These are phyloP conservation scores for Sardinella longiceps DNA, from an alignment of 2,797 vertebrate species.

Conservation along the genomic window DNA sequence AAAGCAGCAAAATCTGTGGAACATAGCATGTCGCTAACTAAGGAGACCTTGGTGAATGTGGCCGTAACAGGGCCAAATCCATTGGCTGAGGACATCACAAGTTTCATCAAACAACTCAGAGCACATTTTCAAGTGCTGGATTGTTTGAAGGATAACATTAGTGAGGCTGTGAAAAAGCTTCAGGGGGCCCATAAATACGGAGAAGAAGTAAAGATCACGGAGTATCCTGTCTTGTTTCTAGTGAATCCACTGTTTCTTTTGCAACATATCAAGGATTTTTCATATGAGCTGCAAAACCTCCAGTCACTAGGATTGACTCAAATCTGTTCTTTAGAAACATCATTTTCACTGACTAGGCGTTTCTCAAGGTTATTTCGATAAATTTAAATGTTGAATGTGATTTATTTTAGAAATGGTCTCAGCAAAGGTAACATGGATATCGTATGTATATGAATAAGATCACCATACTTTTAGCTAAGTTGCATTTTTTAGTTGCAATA, in stretches of 20 bases:
- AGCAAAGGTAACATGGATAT: no score
- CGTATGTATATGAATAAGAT: no score
- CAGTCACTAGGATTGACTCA: constrained; percentile 55
- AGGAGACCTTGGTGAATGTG: neutral
- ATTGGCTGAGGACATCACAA: neutral
- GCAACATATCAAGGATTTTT: accelerated
- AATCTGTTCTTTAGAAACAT: constrained; percentile 48
- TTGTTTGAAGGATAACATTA: constrained; percentile 52
- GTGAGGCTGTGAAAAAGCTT: constrained; percentile 47
- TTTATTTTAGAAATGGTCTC: no score
- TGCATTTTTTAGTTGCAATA: no score
- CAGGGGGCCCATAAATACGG: constrained; percentile 25
- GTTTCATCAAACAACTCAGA: constrained; percentile 31
- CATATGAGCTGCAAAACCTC: neutral
- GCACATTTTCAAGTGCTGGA: neutral
- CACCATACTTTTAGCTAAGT: no score
- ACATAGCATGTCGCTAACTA: constrained; percentile 35
- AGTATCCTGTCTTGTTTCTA: neutral
- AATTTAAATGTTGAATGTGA: no score
- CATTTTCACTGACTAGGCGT: constrained; percentile 7
- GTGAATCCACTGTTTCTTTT: accelerated
- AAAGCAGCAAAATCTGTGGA: constrained; percentile 57
- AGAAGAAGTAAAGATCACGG: constrained; percentile 33
- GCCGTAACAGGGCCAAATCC: neutral
- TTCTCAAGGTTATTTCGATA: constrained; percentile 40